A percentile compares a stretch with the other conserved stretches of the same genome.
Conservation (phyloP, 2,797 vertebrate species). For the Coccyzus lansbergi region DNA sequence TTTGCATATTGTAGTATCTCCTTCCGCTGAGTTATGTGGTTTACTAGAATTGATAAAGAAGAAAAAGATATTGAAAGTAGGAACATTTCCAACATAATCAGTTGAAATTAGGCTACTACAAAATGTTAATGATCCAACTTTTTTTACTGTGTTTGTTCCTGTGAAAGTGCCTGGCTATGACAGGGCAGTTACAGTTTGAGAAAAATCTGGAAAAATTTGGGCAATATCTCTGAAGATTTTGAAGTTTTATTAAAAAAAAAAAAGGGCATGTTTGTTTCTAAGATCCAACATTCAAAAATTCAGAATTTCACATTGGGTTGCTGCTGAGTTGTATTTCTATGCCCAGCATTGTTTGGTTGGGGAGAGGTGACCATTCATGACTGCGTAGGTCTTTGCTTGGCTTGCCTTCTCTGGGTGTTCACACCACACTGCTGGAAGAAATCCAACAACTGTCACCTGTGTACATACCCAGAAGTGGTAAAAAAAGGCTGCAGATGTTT, state of each 20-base stretch:
- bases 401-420: background rate
- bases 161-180: background rate
- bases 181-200: background rate
- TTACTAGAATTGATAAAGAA: background rate
- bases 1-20: background rate
- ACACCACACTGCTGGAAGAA: background rate
- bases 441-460: background rate
- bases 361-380: fast-evolving
- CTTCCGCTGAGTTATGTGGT: background rate
- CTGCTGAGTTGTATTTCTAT: background rate
- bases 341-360: background rate
- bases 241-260: background rate
- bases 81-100: background rate
- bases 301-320: background rate
- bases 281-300: background rate
- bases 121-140: background rate
- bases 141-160: background rate
- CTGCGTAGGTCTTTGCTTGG: background rate
- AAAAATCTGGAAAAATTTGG: background rate
- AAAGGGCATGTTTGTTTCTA: background rate
- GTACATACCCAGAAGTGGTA: background rate
- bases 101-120: background rate
- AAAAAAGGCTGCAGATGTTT: background rate
- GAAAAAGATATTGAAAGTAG: background rate
- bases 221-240: background rate